These are phyloP conservation scores for Agonopterix arenella DNA, from an alignment of 2,888 invertebrate species.

Conservation along the genomic window DNA sequence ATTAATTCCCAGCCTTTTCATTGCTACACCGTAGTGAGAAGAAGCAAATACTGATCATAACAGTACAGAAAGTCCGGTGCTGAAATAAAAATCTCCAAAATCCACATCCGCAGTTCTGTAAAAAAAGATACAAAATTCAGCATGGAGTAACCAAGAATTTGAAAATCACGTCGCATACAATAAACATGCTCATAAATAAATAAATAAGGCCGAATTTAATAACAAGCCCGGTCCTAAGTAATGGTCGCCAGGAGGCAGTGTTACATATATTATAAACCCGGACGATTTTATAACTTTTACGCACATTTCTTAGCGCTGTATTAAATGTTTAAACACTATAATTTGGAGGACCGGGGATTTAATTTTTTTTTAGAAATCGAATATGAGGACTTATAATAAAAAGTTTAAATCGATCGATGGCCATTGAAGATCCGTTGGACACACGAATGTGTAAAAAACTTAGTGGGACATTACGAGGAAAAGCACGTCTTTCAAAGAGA, in stretches of 20 bases:
- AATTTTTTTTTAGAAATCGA: constrained; percentile 47
- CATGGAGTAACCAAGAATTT: constrained; percentile 5
- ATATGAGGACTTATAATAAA: constrained; percentile 23
- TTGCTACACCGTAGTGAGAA: too few species aligned
- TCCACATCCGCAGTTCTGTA: too few species aligned
- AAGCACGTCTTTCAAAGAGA: too few species aligned
- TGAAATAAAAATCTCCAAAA: too few species aligned
- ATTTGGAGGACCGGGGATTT: constrained; percentile 49
- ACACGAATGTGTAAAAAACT: too few species aligned
- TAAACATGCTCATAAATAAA: constrained; percentile 66
- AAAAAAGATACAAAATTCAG: too few species aligned
- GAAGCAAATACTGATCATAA: too few species aligned
- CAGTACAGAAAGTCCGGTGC: too few species aligned
- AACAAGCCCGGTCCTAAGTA: constrained; percentile 66
- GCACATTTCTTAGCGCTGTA: constrained; percentile 67
- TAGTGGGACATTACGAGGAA: too few species aligned
- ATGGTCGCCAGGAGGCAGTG: constrained; percentile 71
- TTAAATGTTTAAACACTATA: constrained; percentile 72
- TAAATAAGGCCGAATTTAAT: constrained; percentile 74
- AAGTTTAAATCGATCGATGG: constrained; percentile 2
- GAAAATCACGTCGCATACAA: constrained; percentile 18
- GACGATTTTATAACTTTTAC: constrained; percentile 65
- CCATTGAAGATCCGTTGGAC: background rate
- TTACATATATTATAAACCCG: constrained; percentile 63
- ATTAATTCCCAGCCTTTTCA: too few species aligned